These are phyloP conservation scores for Zhuqinia jingwanae DNA, from an alignment of 2,888 invertebrate species.

Conservation along the genomic window DNA sequence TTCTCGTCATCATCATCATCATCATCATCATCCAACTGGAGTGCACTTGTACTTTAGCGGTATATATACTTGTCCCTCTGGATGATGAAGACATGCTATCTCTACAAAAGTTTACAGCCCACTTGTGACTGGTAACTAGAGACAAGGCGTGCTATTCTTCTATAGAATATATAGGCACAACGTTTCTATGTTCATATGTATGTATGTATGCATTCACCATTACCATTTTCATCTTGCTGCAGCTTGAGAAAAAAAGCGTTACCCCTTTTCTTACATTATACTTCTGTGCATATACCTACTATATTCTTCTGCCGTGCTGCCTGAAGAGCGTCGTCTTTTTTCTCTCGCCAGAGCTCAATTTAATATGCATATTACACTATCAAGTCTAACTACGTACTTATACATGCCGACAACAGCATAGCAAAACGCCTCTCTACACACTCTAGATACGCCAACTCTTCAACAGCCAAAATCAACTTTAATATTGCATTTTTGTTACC, in stretches of 20 bases:
- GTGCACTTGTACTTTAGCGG: conserved; percentile 44
- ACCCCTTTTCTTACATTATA: conserved; percentile 28
- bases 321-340: conserved; percentile 30
- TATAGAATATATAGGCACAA: background rate
- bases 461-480: conserved; percentile 2
- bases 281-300: background rate
- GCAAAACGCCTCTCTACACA: background rate
- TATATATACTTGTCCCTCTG: conserved; percentile 33
- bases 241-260: background rate
- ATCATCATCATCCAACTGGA: conserved; percentile 39
- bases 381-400: conserved; percentile 41
- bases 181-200: background rate
- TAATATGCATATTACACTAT: conserved; percentile 55
- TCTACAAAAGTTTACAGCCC: conserved; percentile 56
- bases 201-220: conserved; percentile 1
- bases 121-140: conserved; percentile 59
- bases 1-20: conserved; percentile 30
- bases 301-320: background rate
- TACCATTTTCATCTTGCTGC: conserved; percentile 35
- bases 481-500: conserved; percentile 44
- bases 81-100: conserved; percentile 59
- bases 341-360: conserved; percentile 41
- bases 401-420: conserved; percentile 27
- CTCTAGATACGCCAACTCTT: background rate
- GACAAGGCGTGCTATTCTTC: conserved; percentile 14